Evolutionary conservation across 2,888 invertebrate genomes (phyloP).

Genomic region (Hypomecis atomaria): DNA sequence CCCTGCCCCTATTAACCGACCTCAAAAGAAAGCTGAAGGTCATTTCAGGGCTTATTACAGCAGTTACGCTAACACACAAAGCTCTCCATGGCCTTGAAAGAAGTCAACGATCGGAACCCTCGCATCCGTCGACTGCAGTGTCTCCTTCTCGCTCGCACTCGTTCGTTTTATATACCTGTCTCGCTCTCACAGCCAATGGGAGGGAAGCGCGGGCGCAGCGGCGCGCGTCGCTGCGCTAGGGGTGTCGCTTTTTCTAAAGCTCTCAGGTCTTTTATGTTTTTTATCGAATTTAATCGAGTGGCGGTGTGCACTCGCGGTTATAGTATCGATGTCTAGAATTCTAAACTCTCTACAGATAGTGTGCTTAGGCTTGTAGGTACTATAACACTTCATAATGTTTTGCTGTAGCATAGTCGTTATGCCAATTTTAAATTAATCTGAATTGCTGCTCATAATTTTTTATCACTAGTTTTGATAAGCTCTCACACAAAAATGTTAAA

Average conservation of each 20-base stretch:
- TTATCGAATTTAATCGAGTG: constrained; percentile 68
- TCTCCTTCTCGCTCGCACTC: constrained; percentile 57
- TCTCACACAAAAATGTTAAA: too few relatives aligned
- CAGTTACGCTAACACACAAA: constrained; percentile 71
- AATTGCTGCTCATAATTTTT: too few relatives aligned
- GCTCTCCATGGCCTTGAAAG: constrained; percentile 78
- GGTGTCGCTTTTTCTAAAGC: constrained; percentile 79
- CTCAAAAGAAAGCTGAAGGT: constrained; percentile 80
- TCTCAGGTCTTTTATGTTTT: constrained; percentile 69
- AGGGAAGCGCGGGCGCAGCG: constrained; percentile 75
- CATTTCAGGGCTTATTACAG: constrained; percentile 73
- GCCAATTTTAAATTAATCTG: too few relatives aligned
- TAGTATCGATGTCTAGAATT: not conserved
- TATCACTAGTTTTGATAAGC: too few relatives aligned
- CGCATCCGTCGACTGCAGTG: constrained; percentile 77
- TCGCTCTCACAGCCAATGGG: constrained; percentile 68
- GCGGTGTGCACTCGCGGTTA: constrained; percentile 48
- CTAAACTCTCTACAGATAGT: not conserved
- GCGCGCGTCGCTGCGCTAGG: constrained; percentile 79
- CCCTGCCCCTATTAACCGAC: constrained; percentile 51
- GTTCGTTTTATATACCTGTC: constrained; percentile 45
- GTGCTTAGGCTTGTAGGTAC: not conserved
- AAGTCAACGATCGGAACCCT: constrained; percentile 82
- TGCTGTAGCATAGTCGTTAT: too few relatives aligned
- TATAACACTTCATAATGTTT: not conserved